phyloP scores from a whole-genome alignment of 2,113 vertebrate species.

The Equus quagga region DNA sequence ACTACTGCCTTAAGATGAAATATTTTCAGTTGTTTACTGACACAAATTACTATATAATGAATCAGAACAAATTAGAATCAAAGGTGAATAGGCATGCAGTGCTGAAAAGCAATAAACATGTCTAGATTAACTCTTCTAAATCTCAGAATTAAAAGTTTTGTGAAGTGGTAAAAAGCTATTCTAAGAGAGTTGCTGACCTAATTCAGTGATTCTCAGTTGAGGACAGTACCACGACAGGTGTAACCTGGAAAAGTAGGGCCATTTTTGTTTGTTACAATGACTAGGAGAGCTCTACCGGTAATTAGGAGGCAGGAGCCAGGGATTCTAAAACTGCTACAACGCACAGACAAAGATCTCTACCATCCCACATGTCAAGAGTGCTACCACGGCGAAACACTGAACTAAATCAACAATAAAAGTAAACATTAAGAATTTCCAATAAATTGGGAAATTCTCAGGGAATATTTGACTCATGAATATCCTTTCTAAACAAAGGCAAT shows the following conservation, averaged over 20 bases:
- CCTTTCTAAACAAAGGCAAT: slow-evolving; percentile 7
- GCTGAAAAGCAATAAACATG: slow-evolving; percentile 31
- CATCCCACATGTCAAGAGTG: background rate
- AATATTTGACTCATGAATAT: background rate
- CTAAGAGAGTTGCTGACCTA: slow-evolving; percentile 25
- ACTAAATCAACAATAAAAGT: background rate
- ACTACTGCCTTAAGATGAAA: background rate
- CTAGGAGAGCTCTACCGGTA: background rate
- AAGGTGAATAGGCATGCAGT: background rate
- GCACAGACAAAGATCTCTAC: background rate
- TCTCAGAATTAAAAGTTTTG: slow-evolving; percentile 21
- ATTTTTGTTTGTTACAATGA: background rate
- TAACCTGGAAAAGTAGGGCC: background rate
- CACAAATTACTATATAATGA: background rate
- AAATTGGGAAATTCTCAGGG: background rate
- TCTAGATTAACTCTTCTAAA: background rate
- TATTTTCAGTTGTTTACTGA: slow-evolving; percentile 31
- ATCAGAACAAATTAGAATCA: slow-evolving; percentile 32
- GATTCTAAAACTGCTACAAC: background rate
- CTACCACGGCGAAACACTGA: background rate
- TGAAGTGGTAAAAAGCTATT: background rate
- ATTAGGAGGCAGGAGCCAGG: background rate
- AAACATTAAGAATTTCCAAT: slow-evolving; percentile 18
- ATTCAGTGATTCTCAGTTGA: background rate
- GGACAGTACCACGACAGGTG: background rate